Evolutionary conservation across 2,797 vertebrate genomes (phyloP).

Genomic region (Falco rusticolus): DNA sequence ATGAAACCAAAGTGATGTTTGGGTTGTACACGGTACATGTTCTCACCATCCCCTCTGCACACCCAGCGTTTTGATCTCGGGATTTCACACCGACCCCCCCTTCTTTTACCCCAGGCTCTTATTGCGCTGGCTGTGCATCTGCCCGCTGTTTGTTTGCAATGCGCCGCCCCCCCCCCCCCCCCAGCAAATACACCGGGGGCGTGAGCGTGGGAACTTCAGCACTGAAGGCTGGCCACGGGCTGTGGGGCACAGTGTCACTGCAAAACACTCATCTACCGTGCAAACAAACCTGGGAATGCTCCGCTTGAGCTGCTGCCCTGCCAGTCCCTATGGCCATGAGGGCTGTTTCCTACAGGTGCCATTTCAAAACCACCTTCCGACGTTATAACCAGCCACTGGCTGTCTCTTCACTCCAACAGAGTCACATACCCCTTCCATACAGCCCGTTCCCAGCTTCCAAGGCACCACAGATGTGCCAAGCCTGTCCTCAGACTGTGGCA

Average conservation of each 20-base stretch:
- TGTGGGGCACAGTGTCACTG: background rate
- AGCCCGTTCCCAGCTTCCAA: background rate
- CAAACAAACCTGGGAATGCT: background rate
- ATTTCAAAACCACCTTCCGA: background rate
- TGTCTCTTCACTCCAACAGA: background rate
- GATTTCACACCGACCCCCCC: background rate
- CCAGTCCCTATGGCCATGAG: background rate
- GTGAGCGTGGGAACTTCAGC: fast-evolving
- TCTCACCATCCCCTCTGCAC: background rate
- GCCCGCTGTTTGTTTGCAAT: background rate
- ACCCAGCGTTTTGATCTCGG: background rate
- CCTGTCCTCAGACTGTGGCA: background rate
- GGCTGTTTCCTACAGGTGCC: background rate
- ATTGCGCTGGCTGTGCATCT: background rate
- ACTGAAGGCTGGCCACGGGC: background rate
- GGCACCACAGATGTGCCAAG: background rate
- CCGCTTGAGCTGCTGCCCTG: background rate
- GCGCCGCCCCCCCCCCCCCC: too few relatives aligned
- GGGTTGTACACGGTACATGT: fast-evolving
- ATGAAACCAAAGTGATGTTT: background rate
- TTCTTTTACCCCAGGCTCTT: background rate
- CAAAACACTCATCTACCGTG: background rate
- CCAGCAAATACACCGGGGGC: fast-evolving
- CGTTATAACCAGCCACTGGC: fast-evolving
- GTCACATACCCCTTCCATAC: background rate